phyloP scores from a whole-genome alignment of 2,113 vertebrate genomes.

The Lasiurus borealis region DNA sequence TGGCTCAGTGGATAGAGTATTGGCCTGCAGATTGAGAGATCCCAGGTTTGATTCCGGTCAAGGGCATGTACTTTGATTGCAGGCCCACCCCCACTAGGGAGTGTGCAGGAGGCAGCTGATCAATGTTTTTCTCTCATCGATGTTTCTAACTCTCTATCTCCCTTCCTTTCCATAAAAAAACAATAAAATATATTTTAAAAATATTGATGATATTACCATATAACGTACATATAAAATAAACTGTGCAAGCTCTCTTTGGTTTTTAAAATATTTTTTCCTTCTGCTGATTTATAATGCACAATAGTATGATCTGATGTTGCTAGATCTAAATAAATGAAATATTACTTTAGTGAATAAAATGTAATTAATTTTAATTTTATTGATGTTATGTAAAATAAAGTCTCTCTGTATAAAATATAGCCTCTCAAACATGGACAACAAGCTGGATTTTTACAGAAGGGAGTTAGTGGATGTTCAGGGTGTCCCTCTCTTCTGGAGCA shows the following conservation, averaged over 20 bases:
- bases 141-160: too few relatives aligned
- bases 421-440: conserved; percentile 27
- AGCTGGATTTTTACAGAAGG: neutral
- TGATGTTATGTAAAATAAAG: neutral
- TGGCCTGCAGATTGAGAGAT: too few relatives aligned
- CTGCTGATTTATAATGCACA: neutral
- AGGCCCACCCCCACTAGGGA: too few relatives aligned
- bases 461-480: conserved; percentile 71
- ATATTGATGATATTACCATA: neutral
- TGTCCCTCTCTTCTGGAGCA: conserved; percentile 75
- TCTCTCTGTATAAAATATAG: conserved; percentile 29
- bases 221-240: neutral
- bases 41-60: too few relatives aligned
- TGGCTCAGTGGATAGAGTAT: too few relatives aligned
- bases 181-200: neutral
- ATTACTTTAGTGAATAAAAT: neutral
- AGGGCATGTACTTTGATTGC: too few relatives aligned
- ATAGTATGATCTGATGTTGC: neutral
- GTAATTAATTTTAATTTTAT: neutral
- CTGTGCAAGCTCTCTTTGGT: neutral
- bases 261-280: neutral
- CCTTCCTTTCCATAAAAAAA: too few relatives aligned
- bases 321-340: neutral
- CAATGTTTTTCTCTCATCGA: too few relatives aligned
- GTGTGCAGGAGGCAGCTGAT: too few relatives aligned